These are phyloP conservation scores for Entomyzon cyanotis DNA, from an alignment of 2,113 vertebrate genomes.

Conservation along the genomic window DNA sequence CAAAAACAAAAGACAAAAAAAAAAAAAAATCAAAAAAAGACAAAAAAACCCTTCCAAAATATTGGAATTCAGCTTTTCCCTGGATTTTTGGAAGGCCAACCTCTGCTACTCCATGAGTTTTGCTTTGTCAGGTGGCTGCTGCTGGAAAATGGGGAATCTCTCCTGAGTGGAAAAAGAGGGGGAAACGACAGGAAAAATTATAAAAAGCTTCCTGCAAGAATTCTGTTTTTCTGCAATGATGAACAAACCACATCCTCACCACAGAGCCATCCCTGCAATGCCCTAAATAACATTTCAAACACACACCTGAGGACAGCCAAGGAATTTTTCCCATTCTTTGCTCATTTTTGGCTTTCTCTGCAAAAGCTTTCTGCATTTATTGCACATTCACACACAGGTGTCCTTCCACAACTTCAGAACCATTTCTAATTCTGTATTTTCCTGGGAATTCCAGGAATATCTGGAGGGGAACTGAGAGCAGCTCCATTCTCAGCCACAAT, in stretches of 20 bases:
- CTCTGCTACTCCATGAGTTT: background rate
- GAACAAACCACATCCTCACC: background rate
- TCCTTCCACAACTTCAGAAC: background rate
- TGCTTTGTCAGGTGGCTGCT: background rate
- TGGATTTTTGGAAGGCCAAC: background rate
- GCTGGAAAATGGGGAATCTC: background rate
- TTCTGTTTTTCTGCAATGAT: background rate
- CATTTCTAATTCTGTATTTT: background rate
- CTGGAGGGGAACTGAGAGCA: background rate
- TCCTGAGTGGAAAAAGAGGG: background rate
- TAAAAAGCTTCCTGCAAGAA: background rate
- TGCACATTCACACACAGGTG: background rate
- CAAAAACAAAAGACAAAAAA: too few relatives aligned
- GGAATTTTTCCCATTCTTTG: background rate
- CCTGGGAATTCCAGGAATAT: background rate
- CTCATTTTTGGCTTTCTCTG: background rate
- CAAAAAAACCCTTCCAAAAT: too few relatives aligned
- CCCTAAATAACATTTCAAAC: background rate
- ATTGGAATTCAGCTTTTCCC: background rate
- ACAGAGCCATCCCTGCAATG: background rate
- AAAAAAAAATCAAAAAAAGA: too few relatives aligned
- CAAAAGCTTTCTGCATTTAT: background rate
- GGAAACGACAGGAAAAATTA: background rate
- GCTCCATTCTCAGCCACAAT: background rate
- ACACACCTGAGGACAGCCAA: background rate